Base-by-base conservation (phyloP, 2,888 invertebrate species). In the Zygothrica quintamaculata region DNA sequence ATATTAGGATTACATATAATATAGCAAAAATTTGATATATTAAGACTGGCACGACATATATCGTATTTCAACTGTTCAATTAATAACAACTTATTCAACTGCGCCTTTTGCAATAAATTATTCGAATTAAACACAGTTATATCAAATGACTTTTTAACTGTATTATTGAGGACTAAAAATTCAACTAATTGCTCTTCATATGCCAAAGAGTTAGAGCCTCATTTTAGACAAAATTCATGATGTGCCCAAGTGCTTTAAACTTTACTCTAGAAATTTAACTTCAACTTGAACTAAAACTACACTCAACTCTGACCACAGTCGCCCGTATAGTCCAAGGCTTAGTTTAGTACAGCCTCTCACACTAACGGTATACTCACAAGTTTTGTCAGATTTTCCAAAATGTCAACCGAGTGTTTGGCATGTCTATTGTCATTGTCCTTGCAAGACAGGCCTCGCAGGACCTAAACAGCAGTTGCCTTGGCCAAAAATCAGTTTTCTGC, bases 181-280 rank as follows among this genome's bases (percentile, higher is more conserved):
- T 39, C 51, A 3, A 22, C 47, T 78, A 78, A 76, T 77, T 77
- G 72, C 65, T 61, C 50, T 52, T 37, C 44, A 43, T 60, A 55
- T 55, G 52, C 37, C 69, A 69, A 65, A n/a, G 47, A 34, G 43
- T 25, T 36, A 55, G 29, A 29, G 64, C 67, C n/a, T 74, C 74
- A 67, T 74, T 74, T 66, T n/a, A n/a, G 46, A 60, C 51, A 48
- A 29, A 47, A 65, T 62, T 77, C 73, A 60, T 73, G 50, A 65
- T 81, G 74, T 77, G 65, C 56, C 58, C 46, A 57, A 79, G 65
- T 68, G 68, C 47, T 71, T 71, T 62, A 65, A 84, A 80, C 65
- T 84, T 70, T 70, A 44, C 34, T 40, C 3, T 22, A 5, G 18
- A 22, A 22, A 22, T 53, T 58, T 39, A 61, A 60, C 58, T 43